These are phyloP conservation scores for Hippasteria phrygiana DNA, from an alignment of 53 echinoderm and acorn worm genomes.

Conservation along the genomic window DNA sequence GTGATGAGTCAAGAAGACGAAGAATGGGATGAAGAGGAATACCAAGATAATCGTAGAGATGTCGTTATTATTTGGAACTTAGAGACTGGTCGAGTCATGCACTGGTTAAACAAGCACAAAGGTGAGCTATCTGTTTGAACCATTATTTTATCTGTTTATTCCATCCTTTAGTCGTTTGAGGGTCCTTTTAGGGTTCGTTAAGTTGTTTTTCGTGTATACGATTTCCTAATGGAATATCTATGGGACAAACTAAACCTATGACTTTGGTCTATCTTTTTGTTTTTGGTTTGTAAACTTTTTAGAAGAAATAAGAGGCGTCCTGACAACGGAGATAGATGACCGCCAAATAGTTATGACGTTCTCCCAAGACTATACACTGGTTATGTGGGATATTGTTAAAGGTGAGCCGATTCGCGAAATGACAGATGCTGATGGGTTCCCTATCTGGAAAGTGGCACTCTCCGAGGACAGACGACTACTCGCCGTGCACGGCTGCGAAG, in stretches of 20 bases:
- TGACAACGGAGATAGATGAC: slow-evolving; percentile 28
- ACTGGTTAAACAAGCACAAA: slow-evolving; percentile 53
- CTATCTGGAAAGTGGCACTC: slow-evolving; percentile 31
- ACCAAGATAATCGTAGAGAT: slow-evolving; percentile 16
- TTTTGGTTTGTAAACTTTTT: neutral
- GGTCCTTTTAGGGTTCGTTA: too few relatives aligned
- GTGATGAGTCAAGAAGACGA: neutral
- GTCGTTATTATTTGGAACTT: slow-evolving; percentile 56
- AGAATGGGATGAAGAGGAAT: slow-evolving; percentile 33
- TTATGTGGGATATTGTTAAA: slow-evolving; percentile 49
- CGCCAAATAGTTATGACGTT: slow-evolving; percentile 48
- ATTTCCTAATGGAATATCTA: too few relatives aligned
- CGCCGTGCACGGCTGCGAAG: slow-evolving; percentile 32
- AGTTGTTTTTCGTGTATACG: too few relatives aligned
- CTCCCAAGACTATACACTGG: slow-evolving; percentile 35
- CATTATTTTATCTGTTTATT: too few relatives aligned
- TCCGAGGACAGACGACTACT: slow-evolving; percentile 49
- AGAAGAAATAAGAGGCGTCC: slow-evolving; percentile 49
- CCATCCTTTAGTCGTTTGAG: too few relatives aligned
- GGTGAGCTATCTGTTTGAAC: slow-evolving; percentile 56
- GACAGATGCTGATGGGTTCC: neutral
- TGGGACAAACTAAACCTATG: neutral
- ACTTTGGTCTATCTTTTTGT: neutral
- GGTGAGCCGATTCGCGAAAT: slow-evolving; percentile 43
- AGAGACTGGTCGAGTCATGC: slow-evolving; percentile 44